A percentile compares a stretch with the other conserved stretches of the same genome.
phyloP scores from a whole-genome alignment of 2,797 vertebrate species.

The Mycteria americana region DNA sequence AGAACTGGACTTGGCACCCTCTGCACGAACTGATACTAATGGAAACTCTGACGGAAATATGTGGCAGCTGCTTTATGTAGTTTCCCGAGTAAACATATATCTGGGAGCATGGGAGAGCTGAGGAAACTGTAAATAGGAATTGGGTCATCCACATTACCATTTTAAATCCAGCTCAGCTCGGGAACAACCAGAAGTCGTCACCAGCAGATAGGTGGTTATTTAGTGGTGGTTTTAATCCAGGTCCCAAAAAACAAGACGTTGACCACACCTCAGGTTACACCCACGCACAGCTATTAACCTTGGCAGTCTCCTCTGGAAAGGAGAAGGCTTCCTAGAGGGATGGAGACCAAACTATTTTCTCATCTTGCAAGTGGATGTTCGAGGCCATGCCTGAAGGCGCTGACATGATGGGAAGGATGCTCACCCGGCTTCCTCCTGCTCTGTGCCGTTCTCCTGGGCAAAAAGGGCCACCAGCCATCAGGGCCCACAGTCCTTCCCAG shows the following conservation, averaged over 20 bases:
- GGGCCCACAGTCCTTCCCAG: background rate
- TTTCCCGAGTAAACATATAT: background rate
- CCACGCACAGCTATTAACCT: background rate
- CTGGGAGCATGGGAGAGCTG: background rate
- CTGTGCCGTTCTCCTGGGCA: rapidly evolving
- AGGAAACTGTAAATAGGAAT: background rate
- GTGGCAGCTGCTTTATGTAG: background rate
- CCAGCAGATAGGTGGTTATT: background rate
- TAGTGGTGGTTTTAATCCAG: background rate
- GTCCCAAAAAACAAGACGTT: background rate
- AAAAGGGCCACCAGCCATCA: background rate
- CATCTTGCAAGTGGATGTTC: background rate
- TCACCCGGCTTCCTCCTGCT: background rate
- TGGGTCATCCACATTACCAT: background rate
- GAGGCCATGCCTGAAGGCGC: background rate
- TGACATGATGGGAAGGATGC: background rate
- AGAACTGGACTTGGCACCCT: background rate
- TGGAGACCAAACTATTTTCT: background rate
- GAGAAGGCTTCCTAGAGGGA: background rate
- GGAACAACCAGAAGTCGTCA: background rate
- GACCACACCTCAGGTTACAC: background rate
- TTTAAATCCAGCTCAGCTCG: background rate
- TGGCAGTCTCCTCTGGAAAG: background rate
- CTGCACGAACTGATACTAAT: background rate
- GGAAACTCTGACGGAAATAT: background rate